phyloP scores from a whole-genome alignment of 2,113 vertebrate genomes.

The Elephas maximus region DNA sequence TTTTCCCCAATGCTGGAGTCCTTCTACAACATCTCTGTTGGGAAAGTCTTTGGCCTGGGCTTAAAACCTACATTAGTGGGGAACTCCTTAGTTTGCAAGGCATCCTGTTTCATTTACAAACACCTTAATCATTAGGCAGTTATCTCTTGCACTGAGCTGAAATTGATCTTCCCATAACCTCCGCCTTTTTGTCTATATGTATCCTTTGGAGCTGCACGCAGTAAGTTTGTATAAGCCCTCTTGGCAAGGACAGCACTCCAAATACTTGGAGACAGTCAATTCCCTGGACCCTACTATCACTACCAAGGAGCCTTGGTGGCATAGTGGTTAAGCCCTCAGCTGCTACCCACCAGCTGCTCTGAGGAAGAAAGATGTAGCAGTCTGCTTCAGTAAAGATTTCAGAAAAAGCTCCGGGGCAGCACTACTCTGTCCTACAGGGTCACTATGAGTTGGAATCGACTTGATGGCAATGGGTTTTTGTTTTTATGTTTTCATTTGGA shows the following conservation, averaged over 20 bases:
- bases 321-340: neutral
- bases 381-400: neutral
- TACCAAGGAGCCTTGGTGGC: neutral
- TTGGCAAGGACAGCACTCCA: neutral
- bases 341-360: neutral
- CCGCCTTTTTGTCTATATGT: neutral
- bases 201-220: neutral
- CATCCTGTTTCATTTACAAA: neutral
- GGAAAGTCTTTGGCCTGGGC: neutral
- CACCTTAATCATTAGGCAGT: constrained; percentile 15
- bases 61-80: constrained; percentile 36
- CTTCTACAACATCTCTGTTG: neutral
- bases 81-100: neutral
- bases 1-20: neutral
- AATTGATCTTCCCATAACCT: constrained; percentile 53
- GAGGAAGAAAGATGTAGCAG: neutral
- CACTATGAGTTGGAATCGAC: neutral
- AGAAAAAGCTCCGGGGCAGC: neutral
- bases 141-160: constrained; percentile 52
- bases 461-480: neutral
- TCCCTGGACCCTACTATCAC: neutral
- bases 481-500: neutral
- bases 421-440: neutral
- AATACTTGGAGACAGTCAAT: neutral
- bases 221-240: neutral